A percentile compares a stretch with the other conserved stretches of the same genome.
phyloP scores from a whole-genome alignment of 1,140 invertebrate genomes.

The Stegodyphus mimosarum region DNA sequence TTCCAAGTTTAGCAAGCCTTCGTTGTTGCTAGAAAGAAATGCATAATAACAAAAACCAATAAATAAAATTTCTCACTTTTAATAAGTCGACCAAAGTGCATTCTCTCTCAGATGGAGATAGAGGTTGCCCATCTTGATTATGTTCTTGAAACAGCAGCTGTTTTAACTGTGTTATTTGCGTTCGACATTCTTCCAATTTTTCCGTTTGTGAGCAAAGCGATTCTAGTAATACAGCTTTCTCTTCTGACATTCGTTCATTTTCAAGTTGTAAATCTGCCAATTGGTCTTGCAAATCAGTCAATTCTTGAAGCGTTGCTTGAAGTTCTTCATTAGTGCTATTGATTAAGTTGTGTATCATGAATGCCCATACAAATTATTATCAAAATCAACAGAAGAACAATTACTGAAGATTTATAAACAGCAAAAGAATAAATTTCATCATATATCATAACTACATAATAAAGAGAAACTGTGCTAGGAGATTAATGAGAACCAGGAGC shows the following conservation, averaged over 20 bases:
- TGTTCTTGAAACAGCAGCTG: conserved; percentile 63
- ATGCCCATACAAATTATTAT: too few relatives aligned
- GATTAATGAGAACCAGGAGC: too few relatives aligned
- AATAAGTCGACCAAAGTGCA: conserved; percentile 86
- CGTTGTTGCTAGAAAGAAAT: neutral
- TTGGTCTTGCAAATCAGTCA: conserved; percentile 87
- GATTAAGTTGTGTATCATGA: neutral
- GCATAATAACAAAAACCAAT: neutral
- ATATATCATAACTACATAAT: too few relatives aligned
- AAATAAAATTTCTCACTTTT: conserved; percentile 72
- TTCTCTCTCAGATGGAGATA: conserved; percentile 78
- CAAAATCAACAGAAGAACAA: too few relatives aligned
- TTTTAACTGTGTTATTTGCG: conserved; percentile 69
- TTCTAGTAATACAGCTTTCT: conserved; percentile 88
- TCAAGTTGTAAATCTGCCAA: conserved; percentile 86
- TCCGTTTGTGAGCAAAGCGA: conserved; percentile 91
- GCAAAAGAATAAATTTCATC: too few relatives aligned
- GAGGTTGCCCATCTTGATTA: conserved; percentile 68
- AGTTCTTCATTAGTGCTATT: conserved; percentile 91
- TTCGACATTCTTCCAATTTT: conserved; percentile 80
- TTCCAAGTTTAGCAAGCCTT: too few relatives aligned
- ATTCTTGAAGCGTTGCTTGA: conserved; percentile 91
- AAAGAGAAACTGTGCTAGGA: too few relatives aligned
- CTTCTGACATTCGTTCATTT: conserved; percentile 86
- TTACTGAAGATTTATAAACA: too few relatives aligned